Conservation (phyloP, 2,113 vertebrate genomes). For the Ancistrus triradiatus region DNA sequence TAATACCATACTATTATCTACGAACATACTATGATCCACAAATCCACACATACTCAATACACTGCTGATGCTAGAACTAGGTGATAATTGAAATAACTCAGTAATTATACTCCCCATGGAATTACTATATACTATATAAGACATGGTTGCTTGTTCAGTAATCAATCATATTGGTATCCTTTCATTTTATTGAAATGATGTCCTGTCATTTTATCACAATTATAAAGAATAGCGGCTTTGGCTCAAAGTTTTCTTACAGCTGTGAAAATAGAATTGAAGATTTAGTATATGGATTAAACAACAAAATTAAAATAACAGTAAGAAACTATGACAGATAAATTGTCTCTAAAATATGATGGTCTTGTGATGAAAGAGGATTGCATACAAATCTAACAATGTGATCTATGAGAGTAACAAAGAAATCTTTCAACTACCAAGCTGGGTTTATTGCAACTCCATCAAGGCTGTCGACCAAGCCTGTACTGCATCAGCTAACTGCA, state of each 20-base stretch:
- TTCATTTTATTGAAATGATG: too few species aligned
- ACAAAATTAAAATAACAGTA: background rate
- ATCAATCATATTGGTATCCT: too few species aligned
- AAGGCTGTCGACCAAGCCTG: background rate
- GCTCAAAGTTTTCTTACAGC: too few species aligned
- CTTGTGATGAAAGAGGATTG: background rate
- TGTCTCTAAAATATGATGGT: conserved; percentile 12
- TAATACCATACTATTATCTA: conserved; percentile 15
- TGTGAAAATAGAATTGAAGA: too few species aligned
- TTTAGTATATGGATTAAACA: background rate
- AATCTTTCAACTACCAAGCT: background rate
- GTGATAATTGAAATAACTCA: too few species aligned
- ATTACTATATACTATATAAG: too few species aligned
- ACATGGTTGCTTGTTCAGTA: too few species aligned
- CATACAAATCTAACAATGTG: background rate
- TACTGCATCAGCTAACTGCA: background rate
- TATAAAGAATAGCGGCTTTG: too few species aligned
- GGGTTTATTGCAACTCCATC: background rate
- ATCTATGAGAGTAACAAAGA: background rate
- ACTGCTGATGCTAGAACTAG: background rate
- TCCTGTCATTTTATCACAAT: too few species aligned
- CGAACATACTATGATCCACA: conserved; percentile 9
- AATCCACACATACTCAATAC: background rate
- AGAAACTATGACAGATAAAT: background rate
- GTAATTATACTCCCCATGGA: too few species aligned